Base-by-base conservation (phyloP, 2,797 vertebrate genomes). In the Tragopan temminckii region DNA sequence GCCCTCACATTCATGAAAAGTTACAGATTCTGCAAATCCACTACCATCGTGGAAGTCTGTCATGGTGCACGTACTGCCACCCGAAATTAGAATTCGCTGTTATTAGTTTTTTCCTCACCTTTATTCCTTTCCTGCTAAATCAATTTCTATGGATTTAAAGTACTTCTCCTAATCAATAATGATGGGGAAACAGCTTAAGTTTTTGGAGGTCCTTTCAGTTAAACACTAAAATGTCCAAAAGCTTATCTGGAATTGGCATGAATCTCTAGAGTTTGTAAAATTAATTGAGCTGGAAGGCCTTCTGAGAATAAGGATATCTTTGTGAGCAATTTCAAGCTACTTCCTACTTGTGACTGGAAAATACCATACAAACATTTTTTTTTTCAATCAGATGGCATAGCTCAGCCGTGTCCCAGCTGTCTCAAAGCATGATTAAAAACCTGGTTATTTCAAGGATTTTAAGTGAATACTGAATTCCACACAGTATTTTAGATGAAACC, bases 261-360 rank as follows among this genome's bases (percentile, higher is more conserved):
- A 85, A 80, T 69, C 90, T 69, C 93, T 72, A 0, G 35, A 78
- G 81, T 89, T 80, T 72, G 66, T 80, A 70, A 69, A 90, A 94
- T 74, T 95, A 91, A 95, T 91, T 92, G 93, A 79, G 55, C 59
- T 94, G 89, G 72, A 92, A 95, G 17, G 72, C 69, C 90, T 93
- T 87, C 50, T 69, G 81, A 94, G 86, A 95, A 72, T 87, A 83
- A 59, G 24, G 64, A 7, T 55, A 80, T 74, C 71, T 90, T 52
- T 76, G 76, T 71, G 66, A 90, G 80, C n/a, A 66, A 83, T 80
- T 93, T 75, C 86, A 85, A 59, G 66, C 72, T 72, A 63, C 62
- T 92, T 92, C 79, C 55, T 71, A 27, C 38, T 89, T 35, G 43
- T 46, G 66, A 66, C 2, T 93, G 68, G 72, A 85, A 92, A 90